Evolutionary conservation across 1,140 invertebrate genomes (phyloP), one percentile per base, ranked within the genome.

Genomic region (Chrysopa pallens): DNA sequence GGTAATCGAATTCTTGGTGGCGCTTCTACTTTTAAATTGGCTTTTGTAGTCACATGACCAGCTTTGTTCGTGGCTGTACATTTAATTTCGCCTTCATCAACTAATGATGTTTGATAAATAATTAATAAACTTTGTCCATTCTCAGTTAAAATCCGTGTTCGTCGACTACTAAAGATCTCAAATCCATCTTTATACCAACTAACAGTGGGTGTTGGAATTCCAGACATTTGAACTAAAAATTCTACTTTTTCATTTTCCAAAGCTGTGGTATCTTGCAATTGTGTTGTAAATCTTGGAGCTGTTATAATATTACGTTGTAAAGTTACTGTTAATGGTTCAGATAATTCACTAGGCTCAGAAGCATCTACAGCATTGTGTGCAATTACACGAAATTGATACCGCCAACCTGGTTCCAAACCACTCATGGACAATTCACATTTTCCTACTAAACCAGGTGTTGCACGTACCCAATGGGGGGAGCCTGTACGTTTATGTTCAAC

Each of bases 131-230:
- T 89, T 27, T 67, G 71, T 14, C 84, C 78, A 42, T 78, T 78
- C 43, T 83, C 83, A 1, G 80, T 83, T 1, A 76, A 62, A 45
- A 88, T 82, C 48, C 74, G 74, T 1, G 80, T 84, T 48, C 83
- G 67, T 44, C 82, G 64, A 54, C 80, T 84, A 54, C 81, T 85
- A 53, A 85, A 86, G 42, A 86, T 80, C 58, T 86, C 83, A 49
- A 82, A 82, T 29, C 80, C 82, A 57, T 90, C 84, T 59, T 89
- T 89, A 60, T 81, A 94, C 92, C 92, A 98, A n/a, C 77, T 76
- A 15, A 96, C 74, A 50, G 81, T 81, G 2, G 93, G 90, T 6
- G 70, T 59, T 0, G 93, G 92, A 27, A 75, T 73, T 1, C 91
- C 92, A 8, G 73, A 65, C 45, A 90, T 83, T 46, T 79, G 70